phyloP scores from a whole-genome alignment of 64 coral and sea anemone genomes.

The Orbicella faveolata region DNA sequence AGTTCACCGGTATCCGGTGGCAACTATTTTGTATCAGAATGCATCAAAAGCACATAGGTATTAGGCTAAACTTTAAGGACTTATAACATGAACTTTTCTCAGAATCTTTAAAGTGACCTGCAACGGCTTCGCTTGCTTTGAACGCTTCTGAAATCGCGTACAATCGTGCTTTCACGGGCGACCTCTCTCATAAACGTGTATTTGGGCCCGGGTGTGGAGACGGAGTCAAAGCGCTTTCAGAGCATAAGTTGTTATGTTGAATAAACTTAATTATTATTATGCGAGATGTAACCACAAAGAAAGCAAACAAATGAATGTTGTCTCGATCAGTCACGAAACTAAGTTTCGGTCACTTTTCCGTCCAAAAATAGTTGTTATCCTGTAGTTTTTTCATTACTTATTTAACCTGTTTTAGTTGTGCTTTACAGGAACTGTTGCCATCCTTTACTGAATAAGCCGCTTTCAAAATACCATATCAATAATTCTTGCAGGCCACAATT shows the following conservation, averaged over 20 bases:
- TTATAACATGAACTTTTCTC: neutral
- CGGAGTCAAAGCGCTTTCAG: neutral
- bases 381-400: constrained; percentile 3
- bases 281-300: neutral
- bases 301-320: neutral
- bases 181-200: no score
- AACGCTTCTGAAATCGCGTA: constrained; percentile 7
- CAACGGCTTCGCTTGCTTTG: constrained; percentile 17
- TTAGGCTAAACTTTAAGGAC: neutral
- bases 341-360: neutral
- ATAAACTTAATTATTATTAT: neutral
- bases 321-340: neutral
- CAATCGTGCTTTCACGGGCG: no score
- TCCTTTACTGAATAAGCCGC: neutral
- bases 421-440: neutral
- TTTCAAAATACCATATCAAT: neutral
- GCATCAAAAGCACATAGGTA: neutral
- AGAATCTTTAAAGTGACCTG: constrained; percentile 12
- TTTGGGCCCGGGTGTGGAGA: neutral
- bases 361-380: neutral
- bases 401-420: constrained; percentile 9
- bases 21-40: neutral
- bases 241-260: neutral
- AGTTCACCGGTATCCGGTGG: neutral
- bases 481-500: neutral